Conservation (phyloP, 2,797 vertebrate genomes). For the Hoplostethus atlanticus region DNA sequence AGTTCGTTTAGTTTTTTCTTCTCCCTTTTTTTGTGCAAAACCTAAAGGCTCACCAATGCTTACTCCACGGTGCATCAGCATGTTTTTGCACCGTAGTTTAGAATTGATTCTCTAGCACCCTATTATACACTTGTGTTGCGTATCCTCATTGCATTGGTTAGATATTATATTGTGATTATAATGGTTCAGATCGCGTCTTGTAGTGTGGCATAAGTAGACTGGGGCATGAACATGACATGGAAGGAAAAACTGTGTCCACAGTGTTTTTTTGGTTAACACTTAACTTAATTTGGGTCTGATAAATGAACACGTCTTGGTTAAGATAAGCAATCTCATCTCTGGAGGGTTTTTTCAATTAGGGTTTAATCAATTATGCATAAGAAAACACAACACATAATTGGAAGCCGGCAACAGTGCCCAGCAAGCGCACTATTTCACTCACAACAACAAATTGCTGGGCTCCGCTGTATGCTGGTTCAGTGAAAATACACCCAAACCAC, state of each 20-base stretch:
- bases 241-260: not conserved
- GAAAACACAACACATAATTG: slow-evolving; percentile 29
- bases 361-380: slow-evolving; percentile 17
- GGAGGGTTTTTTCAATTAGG: slow-evolving; percentile 23
- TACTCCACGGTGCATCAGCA: not conserved
- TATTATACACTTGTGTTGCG: not conserved
- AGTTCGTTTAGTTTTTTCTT: not conserved
- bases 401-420: slow-evolving; percentile 23
- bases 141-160: not conserved
- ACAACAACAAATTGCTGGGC: slow-evolving; percentile 30
- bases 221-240: not conserved
- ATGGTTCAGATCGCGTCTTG: too few relatives aligned
- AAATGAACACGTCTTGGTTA: slow-evolving; percentile 9
- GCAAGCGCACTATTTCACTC: slow-evolving; percentile 41
- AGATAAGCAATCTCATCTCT: slow-evolving; percentile 9
- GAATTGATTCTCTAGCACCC: not conserved
- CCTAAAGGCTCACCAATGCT: not conserved
- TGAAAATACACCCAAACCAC: slow-evolving; percentile 24
- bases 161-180: not conserved
- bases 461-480: slow-evolving; percentile 17
- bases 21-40: too few relatives aligned
- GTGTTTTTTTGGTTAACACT: not conserved
- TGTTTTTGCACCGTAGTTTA: not conserved
- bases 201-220: not conserved
- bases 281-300: not conserved